Evolutionary conservation across 1,140 invertebrate genomes (phyloP), one percentile per base, ranked within the genome.

Genomic region (Bombus cullumanus): DNA sequence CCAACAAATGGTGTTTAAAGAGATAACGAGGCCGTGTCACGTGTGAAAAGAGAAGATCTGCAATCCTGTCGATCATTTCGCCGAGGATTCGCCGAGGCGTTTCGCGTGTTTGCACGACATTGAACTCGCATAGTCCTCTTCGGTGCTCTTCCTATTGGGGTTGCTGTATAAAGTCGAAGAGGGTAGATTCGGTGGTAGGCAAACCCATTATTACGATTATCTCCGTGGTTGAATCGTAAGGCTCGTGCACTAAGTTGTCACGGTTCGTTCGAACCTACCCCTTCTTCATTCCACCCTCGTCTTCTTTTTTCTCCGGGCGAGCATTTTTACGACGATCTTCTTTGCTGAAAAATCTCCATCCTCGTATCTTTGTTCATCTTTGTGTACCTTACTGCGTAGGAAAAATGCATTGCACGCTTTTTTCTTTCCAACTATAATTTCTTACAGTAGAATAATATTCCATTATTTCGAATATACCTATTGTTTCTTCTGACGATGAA

Each of bases 171-270:
- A 86, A 62, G 76, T 47, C 77, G n/a, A 25, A 41, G 82, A 66
- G 64, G 43, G 71, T 78, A 73, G 81, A 62, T 68, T 84, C 79
- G 86, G 84, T 88, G 89, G 90, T 92, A 91, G 66, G 91, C 87
- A 91, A 91, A 90, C 87, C 89, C 86, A 92, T 92, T 91, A 91
- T 88, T 91, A 91, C 91, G 89, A 91, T 92, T 92, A 91, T 92
- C 92, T 86, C 83, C 86, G 83, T 77, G 68, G 73, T 43, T 77
- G 82, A 88, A 81, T 85, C 72, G 53, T 59, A 15, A 64, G 41
- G 59, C 13, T 74, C 57, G 39, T 25, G 71, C 22, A 10, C 59
- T 3, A 25, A 66, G 6, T 74, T 47, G 71, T 74, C 81, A 57
- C 71, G 57, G 34, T 76, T 76, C 81, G 39, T 69, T 76, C 62